These are phyloP conservation scores for Trichacis sp. DNA, from an alignment of 2,888 invertebrate species.

Conservation along the genomic window DNA sequence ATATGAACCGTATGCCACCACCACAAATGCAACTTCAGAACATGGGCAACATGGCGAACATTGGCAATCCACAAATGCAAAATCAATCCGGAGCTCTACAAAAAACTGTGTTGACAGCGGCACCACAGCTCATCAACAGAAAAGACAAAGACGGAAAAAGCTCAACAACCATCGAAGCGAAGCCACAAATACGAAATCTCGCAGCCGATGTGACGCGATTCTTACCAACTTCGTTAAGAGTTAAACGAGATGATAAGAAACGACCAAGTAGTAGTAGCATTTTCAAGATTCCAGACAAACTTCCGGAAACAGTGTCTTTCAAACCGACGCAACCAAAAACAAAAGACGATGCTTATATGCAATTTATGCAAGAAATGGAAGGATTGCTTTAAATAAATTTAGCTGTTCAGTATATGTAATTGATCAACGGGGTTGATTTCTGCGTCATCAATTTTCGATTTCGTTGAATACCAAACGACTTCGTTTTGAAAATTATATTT, in stretches of 20 bases:
- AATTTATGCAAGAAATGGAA: conserved; percentile 99
- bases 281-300: conserved; percentile 61
- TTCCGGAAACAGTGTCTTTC: conserved; percentile 70
- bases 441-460: no score
- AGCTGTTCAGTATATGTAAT: no score
- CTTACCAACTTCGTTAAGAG: conserved; percentile 91
- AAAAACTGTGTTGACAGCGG: conserved; percentile 80
- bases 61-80: conserved; percentile 55
- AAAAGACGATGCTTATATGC: conserved; percentile 98
- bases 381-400: conserved; percentile 80
- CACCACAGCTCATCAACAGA: conserved; percentile 83
- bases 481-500: no score
- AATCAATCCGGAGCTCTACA: conserved; percentile 59
- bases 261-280: conserved; percentile 67
- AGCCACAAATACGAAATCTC: conserved; percentile 94
- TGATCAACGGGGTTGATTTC: no score
- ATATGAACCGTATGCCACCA: conserved; percentile 73
- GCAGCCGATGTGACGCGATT: conserved; percentile 96
- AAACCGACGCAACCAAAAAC: conserved; percentile 72
- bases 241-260: conserved; percentile 87
- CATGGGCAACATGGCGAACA: conserved; percentile 53
- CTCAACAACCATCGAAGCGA: conserved; percentile 90
- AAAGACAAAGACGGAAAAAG: conserved; percentile 77
- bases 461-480: no score
- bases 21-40: conserved; percentile 70